Conservation (phyloP, 35 echinoderm and acorn worm genomes). For the Holothuria glaberrima region DNA sequence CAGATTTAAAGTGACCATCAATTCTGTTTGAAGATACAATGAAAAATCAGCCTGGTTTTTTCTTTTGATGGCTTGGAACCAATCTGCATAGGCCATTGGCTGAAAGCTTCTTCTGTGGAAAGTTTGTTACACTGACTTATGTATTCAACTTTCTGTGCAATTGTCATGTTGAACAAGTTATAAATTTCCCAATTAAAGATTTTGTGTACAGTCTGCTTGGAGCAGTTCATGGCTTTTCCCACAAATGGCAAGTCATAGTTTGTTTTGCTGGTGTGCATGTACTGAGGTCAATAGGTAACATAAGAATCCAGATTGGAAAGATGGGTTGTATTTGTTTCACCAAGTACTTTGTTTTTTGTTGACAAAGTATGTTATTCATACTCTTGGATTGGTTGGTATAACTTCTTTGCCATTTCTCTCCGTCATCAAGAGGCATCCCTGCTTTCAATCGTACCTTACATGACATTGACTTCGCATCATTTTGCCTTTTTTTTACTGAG, state of each 20-base stretch:
- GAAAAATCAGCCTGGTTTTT: not conserved
- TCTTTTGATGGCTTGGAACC: not conserved
- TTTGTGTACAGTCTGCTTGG: not conserved
- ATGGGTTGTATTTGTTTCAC: not conserved
- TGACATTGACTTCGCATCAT: slow-evolving; percentile 16
- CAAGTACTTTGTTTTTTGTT: not conserved
- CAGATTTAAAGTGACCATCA: not conserved
- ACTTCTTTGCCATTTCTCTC: not conserved
- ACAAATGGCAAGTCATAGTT: not conserved
- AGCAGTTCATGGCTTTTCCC: not conserved
- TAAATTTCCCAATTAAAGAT: not conserved
- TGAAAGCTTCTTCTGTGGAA: not conserved
- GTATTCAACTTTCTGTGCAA: not conserved
- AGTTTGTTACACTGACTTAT: not conserved
- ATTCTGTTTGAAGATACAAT: not conserved
- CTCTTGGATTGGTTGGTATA: not conserved
- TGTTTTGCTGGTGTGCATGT: not conserved
- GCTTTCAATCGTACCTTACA: not conserved
- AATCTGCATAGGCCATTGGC: not conserved
- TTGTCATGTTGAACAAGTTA: not conserved
- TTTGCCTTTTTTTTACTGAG: not conserved
- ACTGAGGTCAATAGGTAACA: not conserved
- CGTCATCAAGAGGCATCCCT: not conserved
- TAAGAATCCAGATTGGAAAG: not conserved
- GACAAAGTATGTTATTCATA: slow-evolving; percentile 9